Evolutionary conservation across 2,113 vertebrate species (phyloP), one percentile per base, ranked within the genome.

Genomic region (Epinephelus cyanopodus): DNA sequence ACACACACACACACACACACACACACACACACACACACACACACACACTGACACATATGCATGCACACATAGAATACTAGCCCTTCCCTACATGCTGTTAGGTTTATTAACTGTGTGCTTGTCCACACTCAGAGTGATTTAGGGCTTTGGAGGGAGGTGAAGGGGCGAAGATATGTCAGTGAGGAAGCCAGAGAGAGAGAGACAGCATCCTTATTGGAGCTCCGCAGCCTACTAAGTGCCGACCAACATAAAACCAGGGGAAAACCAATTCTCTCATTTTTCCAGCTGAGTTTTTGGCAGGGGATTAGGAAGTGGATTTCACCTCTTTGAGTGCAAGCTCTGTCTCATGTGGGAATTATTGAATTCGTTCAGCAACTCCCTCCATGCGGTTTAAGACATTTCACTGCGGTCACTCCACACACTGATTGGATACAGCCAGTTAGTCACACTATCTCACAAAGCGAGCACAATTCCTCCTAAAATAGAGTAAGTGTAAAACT

Each of bases 331-430:
- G 83, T 69, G 52, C 79, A 79, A 81, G 52, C 67, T 88, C 73
- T 85, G 80, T 89, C 53, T 89, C 77, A 87, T 83, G 75, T 77
- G 70, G 82, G 83, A 91, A 92, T 93, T 86, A 90, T 92, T 89
- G 68, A 92, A 93, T 92, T 82, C 6, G 58, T 90, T 92, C 85
- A 70, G 69, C 81, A 74, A 89, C 87, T 88, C 53, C 74, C 78
- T 90, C 48, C 25, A 18, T 56, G 60, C n/a, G 23, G 74, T 79
- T 79, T 79, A 61, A 88, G 77, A 86, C 60, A 69, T 89, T 82
- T 88, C 79, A 76, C 74, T 69, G 61, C 42, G 57, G 79, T 87
- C 57, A 80, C 62, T 87, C 87, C 60, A 45, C 48, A 45, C 50
- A 54, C 48, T 89, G 85, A 93, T 66, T 90, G 83, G 87, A 88